Evolutionary conservation across 1,140 invertebrate species (phyloP).

Genomic region (Anastrepha obliqua): DNA sequence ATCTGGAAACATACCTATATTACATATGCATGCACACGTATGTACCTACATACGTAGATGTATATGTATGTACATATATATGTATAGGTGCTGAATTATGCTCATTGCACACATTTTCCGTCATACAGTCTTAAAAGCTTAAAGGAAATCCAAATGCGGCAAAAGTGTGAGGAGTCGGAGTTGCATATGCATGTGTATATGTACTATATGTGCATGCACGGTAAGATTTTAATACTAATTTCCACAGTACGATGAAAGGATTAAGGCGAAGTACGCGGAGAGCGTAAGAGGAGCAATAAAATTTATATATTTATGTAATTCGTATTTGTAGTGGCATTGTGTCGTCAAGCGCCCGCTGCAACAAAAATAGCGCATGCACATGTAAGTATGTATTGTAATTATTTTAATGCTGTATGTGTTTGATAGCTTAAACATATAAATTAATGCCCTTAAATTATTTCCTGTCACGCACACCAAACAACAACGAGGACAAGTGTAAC

Average conservation of each 20-base stretch:
- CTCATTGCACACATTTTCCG: slow-evolving; percentile 18
- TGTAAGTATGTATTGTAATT: not conserved
- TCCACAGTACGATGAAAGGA: slow-evolving; percentile 36
- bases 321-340: not conserved
- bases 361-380: not conserved
- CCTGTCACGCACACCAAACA: not conserved
- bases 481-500: not conserved
- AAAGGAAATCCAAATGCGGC: not conserved
- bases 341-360: slow-evolving; percentile 10
- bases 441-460: slow-evolving; percentile 47
- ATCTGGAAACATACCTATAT: not conserved
- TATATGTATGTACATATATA: not conserved
- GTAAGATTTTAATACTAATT: slow-evolving; percentile 48
- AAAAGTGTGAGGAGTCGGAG: not conserved
- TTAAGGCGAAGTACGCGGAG: not conserved
- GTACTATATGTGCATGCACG: not conserved
- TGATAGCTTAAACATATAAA: slow-evolving; percentile 5
- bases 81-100: not conserved
- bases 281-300: not conserved
- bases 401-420: slow-evolving; percentile 22
- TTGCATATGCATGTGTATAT: not conserved
- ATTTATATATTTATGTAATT: not conserved
- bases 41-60: not conserved
- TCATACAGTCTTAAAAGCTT: slow-evolving; percentile 23
- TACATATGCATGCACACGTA: not conserved